phyloP scores from a whole-genome alignment of 2,113 vertebrate genomes.

The Thomomys bottae region DNA sequence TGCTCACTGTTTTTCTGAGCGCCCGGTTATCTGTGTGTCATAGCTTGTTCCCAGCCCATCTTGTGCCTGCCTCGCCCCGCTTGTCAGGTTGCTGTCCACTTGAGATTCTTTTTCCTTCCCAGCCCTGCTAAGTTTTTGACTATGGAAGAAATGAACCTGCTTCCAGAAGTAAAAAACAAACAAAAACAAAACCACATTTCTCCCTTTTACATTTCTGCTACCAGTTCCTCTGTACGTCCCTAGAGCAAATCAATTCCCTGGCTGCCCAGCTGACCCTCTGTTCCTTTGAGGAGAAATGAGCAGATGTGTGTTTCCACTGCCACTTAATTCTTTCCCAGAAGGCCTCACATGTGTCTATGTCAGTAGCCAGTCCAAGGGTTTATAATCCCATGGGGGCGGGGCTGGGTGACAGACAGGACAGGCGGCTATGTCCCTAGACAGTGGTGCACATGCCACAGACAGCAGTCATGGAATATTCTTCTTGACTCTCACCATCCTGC shows the following conservation, averaged over 20 bases:
- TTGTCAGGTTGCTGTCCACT: background rate
- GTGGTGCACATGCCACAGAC: too few relatives aligned
- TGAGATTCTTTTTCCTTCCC: background rate
- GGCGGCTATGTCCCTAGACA: too few relatives aligned
- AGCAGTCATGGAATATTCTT: too few relatives aligned
- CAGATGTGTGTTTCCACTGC: background rate
- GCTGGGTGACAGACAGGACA: background rate
- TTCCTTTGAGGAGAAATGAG: background rate
- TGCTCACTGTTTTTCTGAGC: background rate
- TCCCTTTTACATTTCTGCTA: background rate
- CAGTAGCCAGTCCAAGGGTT: background rate
- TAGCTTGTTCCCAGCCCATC: background rate
- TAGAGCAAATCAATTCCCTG: background rate
- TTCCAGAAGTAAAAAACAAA: background rate
- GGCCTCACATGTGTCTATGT: too few relatives aligned
- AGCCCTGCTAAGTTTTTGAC: background rate
- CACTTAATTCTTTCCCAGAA: background rate
- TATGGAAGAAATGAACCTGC: background rate
- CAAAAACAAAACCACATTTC: background rate
- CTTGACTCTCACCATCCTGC: background rate
- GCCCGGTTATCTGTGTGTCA: background rate
- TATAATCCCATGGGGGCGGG: background rate
- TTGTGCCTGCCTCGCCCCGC: too few relatives aligned
- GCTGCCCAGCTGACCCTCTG: background rate
- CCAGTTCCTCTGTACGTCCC: fast-evolving